Evolutionary conservation across 2,797 vertebrate genomes (phyloP).

Genomic region (Periparus ater): DNA sequence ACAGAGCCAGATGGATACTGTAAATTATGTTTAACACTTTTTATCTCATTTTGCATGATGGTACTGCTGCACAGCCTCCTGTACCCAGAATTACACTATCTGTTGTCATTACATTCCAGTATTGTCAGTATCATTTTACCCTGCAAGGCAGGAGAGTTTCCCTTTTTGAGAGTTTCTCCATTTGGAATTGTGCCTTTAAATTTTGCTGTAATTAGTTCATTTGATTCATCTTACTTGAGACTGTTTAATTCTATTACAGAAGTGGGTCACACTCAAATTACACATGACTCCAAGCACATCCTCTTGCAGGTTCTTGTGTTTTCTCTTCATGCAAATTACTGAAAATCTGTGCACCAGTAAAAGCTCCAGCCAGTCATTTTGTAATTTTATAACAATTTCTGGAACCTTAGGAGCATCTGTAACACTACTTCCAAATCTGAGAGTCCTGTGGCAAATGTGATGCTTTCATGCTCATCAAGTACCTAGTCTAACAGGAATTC

Average conservation of each 20-base stretch:
- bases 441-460: not conserved
- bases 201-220: not conserved
- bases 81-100: not conserved
- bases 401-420: not conserved
- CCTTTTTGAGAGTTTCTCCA: not conserved
- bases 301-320: constrained; percentile 1
- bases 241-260: constrained; percentile 19
- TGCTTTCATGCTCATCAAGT: not conserved
- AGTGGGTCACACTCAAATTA: constrained; percentile 45
- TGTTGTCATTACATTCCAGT: not conserved
- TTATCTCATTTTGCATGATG: not conserved
- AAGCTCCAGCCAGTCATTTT: not conserved
- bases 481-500: not conserved
- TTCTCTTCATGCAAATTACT: constrained; percentile 9
- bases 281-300: constrained; percentile 23
- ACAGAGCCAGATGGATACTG: not conserved
- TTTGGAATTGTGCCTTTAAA: not conserved
- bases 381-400: not conserved
- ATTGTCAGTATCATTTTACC: not conserved
- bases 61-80: not conserved
- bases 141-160: not conserved
- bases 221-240: not conserved
- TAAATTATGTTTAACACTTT: not conserved
- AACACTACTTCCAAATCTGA: not conserved
- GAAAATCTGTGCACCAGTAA: not conserved